A percentile compares a stretch with the other conserved stretches of the same genome.
Conservation (phyloP, 2,888 invertebrate genomes). For the Pyrrhia umbra region DNA sequence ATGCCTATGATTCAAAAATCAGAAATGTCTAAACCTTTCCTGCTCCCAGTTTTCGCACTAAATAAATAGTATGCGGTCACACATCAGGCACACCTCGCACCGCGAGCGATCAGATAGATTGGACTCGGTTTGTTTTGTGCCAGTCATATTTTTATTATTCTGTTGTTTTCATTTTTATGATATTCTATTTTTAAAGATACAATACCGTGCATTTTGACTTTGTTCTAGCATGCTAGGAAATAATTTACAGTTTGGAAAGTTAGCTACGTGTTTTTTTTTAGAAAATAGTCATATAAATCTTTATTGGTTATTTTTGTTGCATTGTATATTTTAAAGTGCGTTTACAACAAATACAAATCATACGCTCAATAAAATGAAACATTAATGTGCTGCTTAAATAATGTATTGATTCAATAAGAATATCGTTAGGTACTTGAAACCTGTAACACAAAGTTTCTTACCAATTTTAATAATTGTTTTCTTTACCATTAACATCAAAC, state of each 20-base stretch:
- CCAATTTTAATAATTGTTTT: too few relatives aligned
- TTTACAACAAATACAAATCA: too few relatives aligned
- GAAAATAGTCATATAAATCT: background rate
- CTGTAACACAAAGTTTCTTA: too few relatives aligned
- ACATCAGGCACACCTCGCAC: conserved; percentile 11
- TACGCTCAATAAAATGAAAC: too few relatives aligned
- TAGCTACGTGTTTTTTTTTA: background rate
- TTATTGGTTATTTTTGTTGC: background rate
- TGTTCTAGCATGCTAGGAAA: background rate
- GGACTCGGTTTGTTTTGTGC: conserved; percentile 8
- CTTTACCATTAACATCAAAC: too few relatives aligned
- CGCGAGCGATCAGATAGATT: conserved; percentile 18
- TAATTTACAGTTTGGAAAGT: background rate
- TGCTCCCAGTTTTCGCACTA: background rate
- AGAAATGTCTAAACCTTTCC: background rate
- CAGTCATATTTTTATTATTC: background rate
- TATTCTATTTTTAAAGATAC: background rate
- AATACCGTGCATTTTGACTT: background rate
- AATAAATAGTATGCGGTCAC: conserved; percentile 14
- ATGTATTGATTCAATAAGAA: too few relatives aligned
- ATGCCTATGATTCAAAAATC: conserved; percentile 4
- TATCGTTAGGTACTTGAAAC: too few relatives aligned
- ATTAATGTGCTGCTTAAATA: too few relatives aligned
- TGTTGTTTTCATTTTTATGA: background rate
- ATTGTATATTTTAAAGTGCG: too few relatives aligned